Percentiles rank a stretch among this genome's conserved stretches.
phyloP scores from a whole-genome alignment of 1,140 invertebrate genomes.

The Adelges cooleyi region DNA sequence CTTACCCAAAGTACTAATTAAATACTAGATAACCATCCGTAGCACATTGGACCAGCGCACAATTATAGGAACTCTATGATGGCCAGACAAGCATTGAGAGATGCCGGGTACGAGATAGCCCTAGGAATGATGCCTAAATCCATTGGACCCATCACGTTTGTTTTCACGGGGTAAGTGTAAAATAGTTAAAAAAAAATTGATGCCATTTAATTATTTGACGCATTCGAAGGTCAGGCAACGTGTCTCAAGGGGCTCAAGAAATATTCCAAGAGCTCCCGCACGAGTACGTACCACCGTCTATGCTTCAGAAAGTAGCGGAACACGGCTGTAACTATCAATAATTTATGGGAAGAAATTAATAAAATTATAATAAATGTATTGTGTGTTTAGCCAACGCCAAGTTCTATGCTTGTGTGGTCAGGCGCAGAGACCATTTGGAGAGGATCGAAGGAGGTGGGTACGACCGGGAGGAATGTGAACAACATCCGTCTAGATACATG shows the following conservation, averaged over 20 bases:
- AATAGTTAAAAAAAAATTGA: no score
- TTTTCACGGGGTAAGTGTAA: slow-evolving; percentile 77
- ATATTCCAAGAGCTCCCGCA: slow-evolving; percentile 94
- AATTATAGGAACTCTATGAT: slow-evolving; percentile 96
- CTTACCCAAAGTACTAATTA: neutral
- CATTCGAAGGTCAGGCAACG: slow-evolving; percentile 35
- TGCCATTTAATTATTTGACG: neutral
- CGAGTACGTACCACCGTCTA: slow-evolving; percentile 92
- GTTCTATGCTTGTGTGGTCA: slow-evolving; percentile 81
- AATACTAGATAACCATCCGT: slow-evolving; percentile 27
- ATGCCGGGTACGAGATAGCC: slow-evolving; percentile 96
- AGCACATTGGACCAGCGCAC: slow-evolving; percentile 95
- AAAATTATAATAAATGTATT: neutral
- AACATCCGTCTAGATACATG: slow-evolving; percentile 84
- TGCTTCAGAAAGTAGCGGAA: slow-evolving; percentile 87
- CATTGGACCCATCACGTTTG: slow-evolving; percentile 91
- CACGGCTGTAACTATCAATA: slow-evolving; percentile 72
- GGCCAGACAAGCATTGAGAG: slow-evolving; percentile 90
- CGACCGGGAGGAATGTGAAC: slow-evolving; percentile 81
- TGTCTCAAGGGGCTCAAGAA: slow-evolving; percentile 79
- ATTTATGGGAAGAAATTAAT: neutral
- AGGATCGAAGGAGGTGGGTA: slow-evolving; percentile 83
- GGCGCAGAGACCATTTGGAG: slow-evolving; percentile 82
- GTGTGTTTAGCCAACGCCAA: slow-evolving; percentile 33
- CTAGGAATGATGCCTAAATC: slow-evolving; percentile 96